Evolutionary conservation across 2,888 invertebrate species (phyloP).

Genomic region (Hypercompe scribonia): DNA sequence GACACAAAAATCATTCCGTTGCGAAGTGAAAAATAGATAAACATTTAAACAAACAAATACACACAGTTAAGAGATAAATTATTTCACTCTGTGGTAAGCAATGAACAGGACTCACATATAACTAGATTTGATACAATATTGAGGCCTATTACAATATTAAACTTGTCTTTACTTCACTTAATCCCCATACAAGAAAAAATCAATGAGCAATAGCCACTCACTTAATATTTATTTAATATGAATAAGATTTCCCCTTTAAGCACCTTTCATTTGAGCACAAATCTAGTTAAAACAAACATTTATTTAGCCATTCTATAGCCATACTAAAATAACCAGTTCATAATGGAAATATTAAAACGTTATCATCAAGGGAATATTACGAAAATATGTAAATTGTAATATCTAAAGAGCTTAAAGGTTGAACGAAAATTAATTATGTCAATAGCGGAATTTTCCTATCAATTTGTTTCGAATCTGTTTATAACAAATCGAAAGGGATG

Average conservation of each 20-base stretch:
- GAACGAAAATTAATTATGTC: constrained; percentile 41
- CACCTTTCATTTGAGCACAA: not conserved
- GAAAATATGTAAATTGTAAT: constrained; percentile 21
- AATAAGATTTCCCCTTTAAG: not conserved
- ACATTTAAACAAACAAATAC: too few relatives aligned
- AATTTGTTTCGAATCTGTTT: constrained; percentile 43
- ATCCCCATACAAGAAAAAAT: not conserved
- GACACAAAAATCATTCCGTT: too few relatives aligned
- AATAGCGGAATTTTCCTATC: constrained; percentile 35
- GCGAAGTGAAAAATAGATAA: too few relatives aligned
- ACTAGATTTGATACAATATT: too few relatives aligned
- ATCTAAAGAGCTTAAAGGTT: constrained; percentile 31
- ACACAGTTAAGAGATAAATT: too few relatives aligned
- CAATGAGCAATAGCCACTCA: not conserved
- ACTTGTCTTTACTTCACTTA: not conserved
- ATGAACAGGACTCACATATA: too few relatives aligned
- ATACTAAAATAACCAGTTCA: not conserved
- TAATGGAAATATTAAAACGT: not conserved
- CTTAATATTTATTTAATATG: not conserved
- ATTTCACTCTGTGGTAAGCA: too few relatives aligned
- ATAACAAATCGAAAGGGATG: constrained; percentile 36
- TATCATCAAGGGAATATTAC: constrained; percentile 7
- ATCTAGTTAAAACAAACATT: not conserved
- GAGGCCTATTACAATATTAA: not conserved
- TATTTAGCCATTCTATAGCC: not conserved